A percentile compares a stretch with the other conserved stretches of the same genome.
Evolutionary conservation across 2,113 vertebrate genomes (phyloP).

Genomic region (Lycaon pictus): DNA sequence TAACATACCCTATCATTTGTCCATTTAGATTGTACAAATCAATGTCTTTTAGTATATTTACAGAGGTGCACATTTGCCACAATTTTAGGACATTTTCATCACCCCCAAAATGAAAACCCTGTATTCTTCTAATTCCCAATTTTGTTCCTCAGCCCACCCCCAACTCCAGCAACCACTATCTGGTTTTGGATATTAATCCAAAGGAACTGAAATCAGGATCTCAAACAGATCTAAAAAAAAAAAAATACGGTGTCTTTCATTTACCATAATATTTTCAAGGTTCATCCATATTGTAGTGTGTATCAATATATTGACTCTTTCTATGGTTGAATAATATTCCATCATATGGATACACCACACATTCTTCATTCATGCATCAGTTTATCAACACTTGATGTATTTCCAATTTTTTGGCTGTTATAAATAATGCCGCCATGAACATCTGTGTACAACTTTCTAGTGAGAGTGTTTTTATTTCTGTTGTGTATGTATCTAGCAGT

Average conservation of each 20-base stretch:
- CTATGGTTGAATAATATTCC: not conserved
- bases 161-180: too few relatives aligned
- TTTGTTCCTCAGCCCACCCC: not conserved
- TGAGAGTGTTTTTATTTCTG: not conserved
- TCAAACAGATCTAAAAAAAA: not conserved
- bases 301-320: not conserved
- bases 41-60: not conserved
- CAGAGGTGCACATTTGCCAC: not conserved
- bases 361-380: not conserved
- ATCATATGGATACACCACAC: not conserved
- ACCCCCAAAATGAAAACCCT: not conserved
- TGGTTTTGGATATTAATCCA: not conserved
- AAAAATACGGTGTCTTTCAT: not conserved
- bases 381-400: not conserved
- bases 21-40: not conserved
- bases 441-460: not conserved
- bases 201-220: not conserved
- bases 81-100: not conserved
- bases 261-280: not conserved
- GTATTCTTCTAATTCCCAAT: not conserved
- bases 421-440: not conserved
- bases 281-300: not conserved
- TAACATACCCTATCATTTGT: too few relatives aligned
- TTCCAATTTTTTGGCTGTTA: not conserved
- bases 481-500: not conserved